These are phyloP conservation scores for Myopa tessellatipennis DNA, from an alignment of 2,888 invertebrate species.

Conservation along the genomic window DNA sequence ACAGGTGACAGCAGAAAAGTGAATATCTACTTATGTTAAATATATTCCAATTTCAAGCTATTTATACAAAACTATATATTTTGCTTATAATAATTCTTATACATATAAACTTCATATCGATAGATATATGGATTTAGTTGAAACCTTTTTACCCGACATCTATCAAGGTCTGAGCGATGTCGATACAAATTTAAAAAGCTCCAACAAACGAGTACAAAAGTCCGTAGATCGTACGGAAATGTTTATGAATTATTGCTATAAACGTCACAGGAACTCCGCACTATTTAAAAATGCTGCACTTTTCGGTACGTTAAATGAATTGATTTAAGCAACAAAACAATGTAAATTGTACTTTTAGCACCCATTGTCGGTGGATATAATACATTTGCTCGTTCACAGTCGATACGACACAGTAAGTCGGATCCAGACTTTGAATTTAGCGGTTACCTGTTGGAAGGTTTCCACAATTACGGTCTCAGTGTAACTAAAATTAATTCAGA, in stretches of 20 bases:
- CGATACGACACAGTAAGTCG: conserved; percentile 71
- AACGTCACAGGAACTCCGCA: conserved; percentile 73
- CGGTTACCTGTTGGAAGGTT: conserved; percentile 86
- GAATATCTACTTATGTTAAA: conserved; percentile 41
- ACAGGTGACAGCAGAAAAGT: conserved; percentile 74
- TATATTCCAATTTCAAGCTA: not conserved
- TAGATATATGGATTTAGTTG: conserved; percentile 82
- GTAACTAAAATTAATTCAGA: conserved; percentile 70
- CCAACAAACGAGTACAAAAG: conserved; percentile 78
- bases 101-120: not conserved
- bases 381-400: conserved; percentile 74
- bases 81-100: too few relatives aligned
- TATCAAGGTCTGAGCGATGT: conserved; percentile 84
- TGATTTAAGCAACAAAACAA: not conserved
- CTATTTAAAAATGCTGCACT: conserved; percentile 67
- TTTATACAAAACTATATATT: not conserved
- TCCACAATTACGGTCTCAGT: conserved; percentile 78
- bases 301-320: conserved; percentile 65
- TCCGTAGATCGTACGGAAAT: conserved; percentile 76
- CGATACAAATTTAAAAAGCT: conserved; percentile 70
- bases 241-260: conserved; percentile 78
- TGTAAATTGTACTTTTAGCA: conserved; percentile 47
- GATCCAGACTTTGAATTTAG: conserved; percentile 70
- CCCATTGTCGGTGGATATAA: conserved; percentile 76
- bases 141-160: conserved; percentile 82